Evolutionary conservation across 2,797 vertebrate genomes (phyloP), one percentile per base, ranked within the genome.

Genomic region (Enoplosus armatus): DNA sequence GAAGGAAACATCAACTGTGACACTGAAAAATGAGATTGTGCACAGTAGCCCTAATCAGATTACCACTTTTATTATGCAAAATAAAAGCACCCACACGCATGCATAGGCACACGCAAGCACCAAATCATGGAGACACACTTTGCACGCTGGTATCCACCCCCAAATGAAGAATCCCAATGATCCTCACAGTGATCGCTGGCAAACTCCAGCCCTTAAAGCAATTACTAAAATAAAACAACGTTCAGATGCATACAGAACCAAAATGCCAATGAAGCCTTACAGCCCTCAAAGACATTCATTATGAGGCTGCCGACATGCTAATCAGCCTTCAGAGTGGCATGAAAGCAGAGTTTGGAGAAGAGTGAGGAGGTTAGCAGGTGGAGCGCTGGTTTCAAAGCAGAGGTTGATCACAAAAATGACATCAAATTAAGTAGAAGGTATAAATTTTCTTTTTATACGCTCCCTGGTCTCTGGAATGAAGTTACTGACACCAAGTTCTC

Each of bases 171-270:
- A 75, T 75, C 67, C 37, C 75, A 80, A 29, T 33, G 80, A 87
- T 78, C 65, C 64, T 65, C 14, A 2, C 62, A 73, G 70, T 37
- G 64, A 63, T 79, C 9, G 35, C 67, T 77, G 72, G 74, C 58
- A 75, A 79, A 86, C 75, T 26, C 60, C 39, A 64, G 45, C 78
- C 31, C 55, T 88, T 83, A 74, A 75, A 88, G 75, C 80, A 86
- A 91, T 91, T 86, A 87, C 76, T 72, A 74, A 80, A 86, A 88
- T 87, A 76, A 89, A 84, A 24, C 48, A 56, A 73, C 10, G 10
- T 74, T 76, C 61, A 58, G 51, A 72, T 11, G 27, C 75, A 59
- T 71, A 45, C 56, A 47, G 47, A 70, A 76, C 16, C 43, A 76
- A 50, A 89, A 85, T 37, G 75, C 73, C 77, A 75, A 18, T 59